phyloP scores from a whole-genome alignment of 2,797 vertebrate genomes.

The Enteromius afrohamiltoni region DNA sequence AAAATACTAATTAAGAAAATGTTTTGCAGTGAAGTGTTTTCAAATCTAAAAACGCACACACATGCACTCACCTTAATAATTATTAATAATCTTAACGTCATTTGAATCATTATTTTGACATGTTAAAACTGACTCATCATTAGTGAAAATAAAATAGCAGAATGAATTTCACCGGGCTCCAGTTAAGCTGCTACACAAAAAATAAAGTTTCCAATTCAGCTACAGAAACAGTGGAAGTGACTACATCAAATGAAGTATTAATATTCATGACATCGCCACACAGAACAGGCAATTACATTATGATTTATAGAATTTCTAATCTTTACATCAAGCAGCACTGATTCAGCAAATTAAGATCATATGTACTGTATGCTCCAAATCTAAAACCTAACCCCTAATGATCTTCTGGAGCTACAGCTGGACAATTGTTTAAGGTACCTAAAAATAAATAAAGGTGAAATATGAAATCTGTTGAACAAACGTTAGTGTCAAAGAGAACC shows the following conservation, averaged over 20 bases:
- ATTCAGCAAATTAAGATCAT: slow-evolving; percentile 38
- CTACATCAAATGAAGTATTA: slow-evolving; percentile 28
- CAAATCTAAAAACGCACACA: background rate
- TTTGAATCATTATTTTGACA: background rate
- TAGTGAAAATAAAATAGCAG: background rate
- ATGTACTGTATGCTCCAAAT: background rate
- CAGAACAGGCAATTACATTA: slow-evolving; percentile 20
- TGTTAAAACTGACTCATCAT: background rate
- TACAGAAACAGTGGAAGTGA: slow-evolving; percentile 24
- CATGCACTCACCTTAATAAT: too few species aligned
- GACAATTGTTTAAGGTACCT: slow-evolving; percentile 37
- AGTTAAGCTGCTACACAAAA: background rate
- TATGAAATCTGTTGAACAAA: slow-evolving; percentile 10
- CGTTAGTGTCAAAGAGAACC: slow-evolving; percentile 37
- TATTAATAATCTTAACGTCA: background rate
- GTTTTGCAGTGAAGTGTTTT: background rate
- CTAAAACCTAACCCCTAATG: background rate
- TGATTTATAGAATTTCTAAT: slow-evolving; percentile 19
- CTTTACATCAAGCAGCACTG: slow-evolving; percentile 42
- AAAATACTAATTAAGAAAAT: background rate
- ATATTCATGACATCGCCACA: slow-evolving; percentile 42
- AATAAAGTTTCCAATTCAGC: background rate
- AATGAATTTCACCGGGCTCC: background rate
- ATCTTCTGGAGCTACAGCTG: background rate
- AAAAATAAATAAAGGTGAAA: slow-evolving; percentile 45